Evolutionary conservation across 2,888 invertebrate species (phyloP), one percentile per base, ranked within the genome.

Genomic region (Hemaris fuciformis): DNA sequence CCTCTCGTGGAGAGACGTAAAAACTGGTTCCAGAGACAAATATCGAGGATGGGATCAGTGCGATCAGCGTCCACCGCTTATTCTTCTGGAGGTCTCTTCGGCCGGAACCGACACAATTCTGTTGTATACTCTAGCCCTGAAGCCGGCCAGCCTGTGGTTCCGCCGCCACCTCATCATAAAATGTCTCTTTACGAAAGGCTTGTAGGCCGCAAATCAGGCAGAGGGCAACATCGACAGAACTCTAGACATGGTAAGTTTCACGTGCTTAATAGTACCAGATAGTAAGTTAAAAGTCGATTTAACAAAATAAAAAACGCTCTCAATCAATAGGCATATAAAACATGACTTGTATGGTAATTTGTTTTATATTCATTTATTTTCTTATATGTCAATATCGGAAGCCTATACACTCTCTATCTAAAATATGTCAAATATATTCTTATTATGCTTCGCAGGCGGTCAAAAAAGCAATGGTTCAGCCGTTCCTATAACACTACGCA

Each of bases 1-100:
- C 97, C 97, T 7, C 93, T 97, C 77, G 97, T 96, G 18, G 97
- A 97, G 81, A 90, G 97, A 60, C 93, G 97, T 41, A 97, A 97
- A 84, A 97, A 96, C 84, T 97, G 97, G 97, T 95, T 98, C 74
- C 96, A 96, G 71, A 94, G 97, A 56, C 97, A 97, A 81, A 95
- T 97, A 69, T 97, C 96, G 10, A 93, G 97, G 71, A 96, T 97
- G 95, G 97, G 97, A 1, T 97, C 97, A 0, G 95, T 96, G 38
- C 93, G 97, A 25, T 97, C 97, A 41, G 96, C 97, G 1, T 97
- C 97, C 0, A 97, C 97, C 0, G 96, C 97, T 0, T 97, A 97
- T 80, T 97, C 97, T 5, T 97, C 97, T 0, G 95, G 95, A 7
- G 90, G 91, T 2, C 93, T 97, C 57, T 97, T 97, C 77, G 94